Evolutionary conservation across 1,140 invertebrate genomes (phyloP).

Genomic region (Nylanderia fulva): DNA sequence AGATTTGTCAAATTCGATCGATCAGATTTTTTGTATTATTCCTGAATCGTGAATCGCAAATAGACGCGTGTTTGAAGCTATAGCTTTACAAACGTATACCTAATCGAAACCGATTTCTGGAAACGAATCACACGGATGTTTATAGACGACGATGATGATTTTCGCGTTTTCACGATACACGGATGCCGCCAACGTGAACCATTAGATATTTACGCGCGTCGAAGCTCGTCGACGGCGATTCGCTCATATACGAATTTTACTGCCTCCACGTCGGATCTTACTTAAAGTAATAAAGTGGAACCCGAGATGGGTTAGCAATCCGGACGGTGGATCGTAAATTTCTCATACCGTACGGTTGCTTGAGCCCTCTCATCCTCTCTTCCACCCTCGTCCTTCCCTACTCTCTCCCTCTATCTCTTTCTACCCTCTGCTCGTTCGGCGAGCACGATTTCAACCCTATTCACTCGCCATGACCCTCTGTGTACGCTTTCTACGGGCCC

Average conservation of each 20-base stretch:
- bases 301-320: conserved; percentile 76
- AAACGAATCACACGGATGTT: conserved; percentile 4
- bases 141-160: neutral
- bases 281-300: conserved; percentile 79
- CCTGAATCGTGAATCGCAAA: too few species aligned
- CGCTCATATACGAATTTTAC: conserved; percentile 57
- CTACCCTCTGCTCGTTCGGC: neutral
- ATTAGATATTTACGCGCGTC: conserved; percentile 63
- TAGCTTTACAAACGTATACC: too few species aligned
- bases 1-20: too few species aligned
- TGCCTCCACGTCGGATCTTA: conserved; percentile 68
- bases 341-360: conserved; percentile 65
- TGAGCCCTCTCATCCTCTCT: conserved; percentile 20
- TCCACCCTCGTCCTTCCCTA: neutral
- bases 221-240: conserved; percentile 50
- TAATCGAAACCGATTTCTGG: neutral
- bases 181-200: neutral
- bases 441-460: conserved; percentile 70
- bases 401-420: conserved; percentile 9
- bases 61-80: too few species aligned
- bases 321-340: conserved; percentile 76
- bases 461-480: conserved; percentile 76
- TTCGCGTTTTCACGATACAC: neutral
- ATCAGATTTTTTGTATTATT: too few species aligned
- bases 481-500: conserved; percentile 72